Base-by-base conservation (phyloP, 1,140 invertebrate species). In the Drosophila jambulina region DNA sequence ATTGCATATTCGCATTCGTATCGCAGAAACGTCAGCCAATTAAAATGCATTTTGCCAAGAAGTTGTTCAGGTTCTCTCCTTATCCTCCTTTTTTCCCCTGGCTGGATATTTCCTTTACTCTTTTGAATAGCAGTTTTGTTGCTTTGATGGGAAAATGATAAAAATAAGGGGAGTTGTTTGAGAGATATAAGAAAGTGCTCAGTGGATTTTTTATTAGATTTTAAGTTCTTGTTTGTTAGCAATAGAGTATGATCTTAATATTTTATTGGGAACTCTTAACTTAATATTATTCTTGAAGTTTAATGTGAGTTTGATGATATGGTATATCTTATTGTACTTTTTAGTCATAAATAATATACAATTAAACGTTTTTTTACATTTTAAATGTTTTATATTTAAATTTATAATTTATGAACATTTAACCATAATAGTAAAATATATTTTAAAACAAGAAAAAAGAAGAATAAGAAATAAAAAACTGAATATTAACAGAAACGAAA, bases 1-100 rank as follows among this genome's bases (percentile, higher is more conserved):
- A 88, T 88, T 88, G 80, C 85, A 84, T 84, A 88, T 88, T 82
- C 60, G 45, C 72, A 45, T 76, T 65, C 69, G 74, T 77, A 77
- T 77, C 75, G 62, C 74, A 59, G 62, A 77, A 77, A 77, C 80
- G 79, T 78, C 81, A 82, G 87, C 85, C 85, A 90, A 90, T 90
- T 90, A 90, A 90, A 90, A 85, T 90, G 85, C 85, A 85, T 90
- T 90, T 90, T 90, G 86, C 75, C 45, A 69, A 80, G 67, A 75
- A 78, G 64, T 67, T 54, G 40, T 86, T 82, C 63, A 38, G 68
- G 56, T 75, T 77, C 40, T 43, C 29, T 61, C 51, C 58, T 53
- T 40, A 58, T 61, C 57, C 51, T 36, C 34, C 4, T 45, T 45
- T 40, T 59, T 12, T 12, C 1, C 10, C 19, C 21, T 45, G 15